phyloP scores from a whole-genome alignment of 37 sponge, comb jelly and placozoan genomes.

The Chondrosia reniformis region DNA sequence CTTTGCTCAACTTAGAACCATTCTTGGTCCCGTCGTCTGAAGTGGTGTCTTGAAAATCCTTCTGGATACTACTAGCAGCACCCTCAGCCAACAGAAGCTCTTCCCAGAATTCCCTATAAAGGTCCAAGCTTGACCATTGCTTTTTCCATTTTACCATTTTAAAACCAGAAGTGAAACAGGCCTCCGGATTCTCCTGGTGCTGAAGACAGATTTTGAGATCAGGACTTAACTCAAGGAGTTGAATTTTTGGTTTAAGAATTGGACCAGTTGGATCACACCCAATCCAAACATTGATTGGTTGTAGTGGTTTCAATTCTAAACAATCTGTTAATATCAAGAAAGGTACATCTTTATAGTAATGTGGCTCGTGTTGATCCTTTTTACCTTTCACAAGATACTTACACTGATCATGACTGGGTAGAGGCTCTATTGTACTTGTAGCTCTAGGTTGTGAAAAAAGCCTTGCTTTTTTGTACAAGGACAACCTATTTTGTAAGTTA shows the following conservation, averaged over 20 bases:
- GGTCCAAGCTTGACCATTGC: not conserved
- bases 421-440: no score
- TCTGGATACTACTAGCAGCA: not conserved
- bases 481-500: no score
- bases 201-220: constrained; percentile 7
- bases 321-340: not conserved
- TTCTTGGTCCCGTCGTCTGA: no score
- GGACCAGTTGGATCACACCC: not conserved
- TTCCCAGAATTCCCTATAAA: constrained; percentile 7
- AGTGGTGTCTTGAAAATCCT: not conserved
- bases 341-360: not conserved
- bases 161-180: not conserved
- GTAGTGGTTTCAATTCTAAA: not conserved
- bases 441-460: no score
- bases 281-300: constrained; percentile 2
- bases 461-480: no score
- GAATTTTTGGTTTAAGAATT: constrained; percentile 3
- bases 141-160: not conserved
- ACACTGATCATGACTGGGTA: no score
- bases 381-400: no score
- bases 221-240: not conserved
- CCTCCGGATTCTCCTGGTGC: not conserved
- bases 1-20: no score
- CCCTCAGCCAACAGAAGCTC: constrained; percentile 9
- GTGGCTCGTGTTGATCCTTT: not conserved